Conservation (phyloP, 1,140 invertebrate genomes). For the Cataglyphis hispanica region DNA sequence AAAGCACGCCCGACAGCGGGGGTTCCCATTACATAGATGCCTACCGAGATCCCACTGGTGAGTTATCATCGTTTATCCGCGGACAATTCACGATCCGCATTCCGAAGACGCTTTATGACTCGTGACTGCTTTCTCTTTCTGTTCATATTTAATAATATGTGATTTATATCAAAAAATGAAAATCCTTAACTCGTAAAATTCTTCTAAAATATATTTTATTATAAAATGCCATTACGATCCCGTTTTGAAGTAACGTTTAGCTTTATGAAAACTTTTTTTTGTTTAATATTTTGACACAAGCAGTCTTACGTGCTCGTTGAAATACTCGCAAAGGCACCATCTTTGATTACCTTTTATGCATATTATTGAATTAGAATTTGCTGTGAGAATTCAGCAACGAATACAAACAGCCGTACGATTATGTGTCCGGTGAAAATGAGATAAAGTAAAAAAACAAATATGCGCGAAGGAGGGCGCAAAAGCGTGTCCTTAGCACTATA, state of each 20-base stretch:
- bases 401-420: neutral
- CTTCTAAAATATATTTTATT: neutral
- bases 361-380: neutral
- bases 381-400: neutral
- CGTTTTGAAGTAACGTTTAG: neutral
- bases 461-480: neutral
- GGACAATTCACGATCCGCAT: neutral
- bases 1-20: conserved; percentile 93
- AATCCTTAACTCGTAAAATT: too few species aligned
- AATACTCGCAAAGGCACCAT: neutral
- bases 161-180: too few species aligned
- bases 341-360: neutral
- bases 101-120: conserved; percentile 47
- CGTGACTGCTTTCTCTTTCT: neutral
- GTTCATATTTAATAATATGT: too few species aligned
- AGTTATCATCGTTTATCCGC: conserved; percentile 79
- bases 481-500: conserved; percentile 22
- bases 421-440: conserved; percentile 35
- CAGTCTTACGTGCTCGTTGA: neutral
- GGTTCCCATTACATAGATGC: conserved; percentile 94
- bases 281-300: neutral
- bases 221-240: neutral
- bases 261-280: neutral
- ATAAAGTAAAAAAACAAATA: conserved; percentile 37
- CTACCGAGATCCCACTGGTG: conserved; percentile 93